phyloP scores from a whole-genome alignment of 1,140 invertebrate genomes.

The Scaptodrosophila lebanonensis region DNA sequence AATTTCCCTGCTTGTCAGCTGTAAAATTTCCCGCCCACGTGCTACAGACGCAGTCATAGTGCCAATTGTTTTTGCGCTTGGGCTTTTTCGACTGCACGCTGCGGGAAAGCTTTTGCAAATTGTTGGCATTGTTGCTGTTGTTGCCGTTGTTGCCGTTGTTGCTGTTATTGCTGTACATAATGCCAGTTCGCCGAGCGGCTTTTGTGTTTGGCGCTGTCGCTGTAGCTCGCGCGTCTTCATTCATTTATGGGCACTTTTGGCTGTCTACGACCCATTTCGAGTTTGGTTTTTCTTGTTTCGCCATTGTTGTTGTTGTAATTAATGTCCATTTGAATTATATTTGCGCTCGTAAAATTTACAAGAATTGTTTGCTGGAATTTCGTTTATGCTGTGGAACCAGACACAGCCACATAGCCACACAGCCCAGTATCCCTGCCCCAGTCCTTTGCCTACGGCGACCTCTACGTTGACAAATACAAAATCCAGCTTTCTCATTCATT shows the following conservation, averaged over 20 bases:
- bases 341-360: conserved; percentile 76
- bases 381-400: conserved; percentile 4
- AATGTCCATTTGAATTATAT: conserved; percentile 76
- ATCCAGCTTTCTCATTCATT: conserved; percentile 49
- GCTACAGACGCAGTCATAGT: conserved; percentile 21
- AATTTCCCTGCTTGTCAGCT: conserved; percentile 22
- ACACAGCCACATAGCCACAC: conserved; percentile 2
- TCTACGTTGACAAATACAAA: conserved; percentile 17
- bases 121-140: background rate
- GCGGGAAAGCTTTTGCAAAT: conserved; percentile 31
- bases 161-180: background rate
- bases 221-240: conserved; percentile 44
- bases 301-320: conserved; percentile 64
- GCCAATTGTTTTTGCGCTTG: conserved; percentile 21
- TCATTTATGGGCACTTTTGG: conserved; percentile 65
- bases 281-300: conserved; percentile 34
- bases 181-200: background rate
- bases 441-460: conserved; percentile 6
- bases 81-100: conserved; percentile 45
- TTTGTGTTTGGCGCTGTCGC: conserved; percentile 12
- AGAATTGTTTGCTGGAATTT: conserved; percentile 62
- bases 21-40: conserved; percentile 50
- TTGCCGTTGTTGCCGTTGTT: background rate
- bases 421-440: conserved; percentile 25
- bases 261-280: conserved; percentile 58